Conservation (phyloP, 2,888 invertebrate species). For the Poecilus cupreus region DNA sequence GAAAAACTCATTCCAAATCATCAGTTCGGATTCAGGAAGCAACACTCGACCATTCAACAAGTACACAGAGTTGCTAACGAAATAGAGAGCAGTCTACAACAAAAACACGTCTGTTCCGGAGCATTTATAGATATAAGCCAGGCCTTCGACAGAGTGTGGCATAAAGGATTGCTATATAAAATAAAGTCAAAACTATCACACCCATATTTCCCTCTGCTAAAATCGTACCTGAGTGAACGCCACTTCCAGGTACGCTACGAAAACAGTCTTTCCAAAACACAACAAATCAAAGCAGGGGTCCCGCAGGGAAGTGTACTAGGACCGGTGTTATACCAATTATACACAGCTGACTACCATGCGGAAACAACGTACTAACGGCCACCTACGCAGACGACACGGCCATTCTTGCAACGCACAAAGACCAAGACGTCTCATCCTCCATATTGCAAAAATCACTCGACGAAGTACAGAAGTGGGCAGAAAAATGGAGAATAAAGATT, state of each 20-base stretch:
- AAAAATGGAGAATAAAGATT: too few relatives aligned
- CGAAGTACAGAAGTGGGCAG: slow-evolving; percentile 1
- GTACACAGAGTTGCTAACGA: too few relatives aligned
- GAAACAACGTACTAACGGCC: neutral
- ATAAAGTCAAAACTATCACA: slow-evolving; percentile 50
- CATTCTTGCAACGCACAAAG: neutral
- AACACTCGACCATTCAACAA: too few relatives aligned
- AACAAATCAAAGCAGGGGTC: slow-evolving; percentile 46
- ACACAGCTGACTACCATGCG: slow-evolving; percentile 29
- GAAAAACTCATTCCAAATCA: neutral
- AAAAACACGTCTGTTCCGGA: slow-evolving; percentile 43
- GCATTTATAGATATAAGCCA: slow-evolving; percentile 56
- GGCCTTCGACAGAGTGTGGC: too few relatives aligned
- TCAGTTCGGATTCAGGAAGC: too few relatives aligned
- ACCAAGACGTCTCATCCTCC: neutral
- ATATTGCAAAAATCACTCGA: neutral
- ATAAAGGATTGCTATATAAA: slow-evolving; percentile 43
- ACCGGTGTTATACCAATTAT: slow-evolving; percentile 20
- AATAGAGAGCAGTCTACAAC: neutral
- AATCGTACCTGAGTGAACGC: slow-evolving; percentile 55
- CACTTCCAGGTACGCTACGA: slow-evolving; percentile 53
- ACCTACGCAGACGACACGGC: slow-evolving; percentile 56
- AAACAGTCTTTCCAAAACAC: neutral
- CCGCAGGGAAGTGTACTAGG: slow-evolving; percentile 40
- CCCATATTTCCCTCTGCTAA: slow-evolving; percentile 44